phyloP scores from a whole-genome alignment of 2,888 invertebrate genomes.

The Ophraella communa region DNA sequence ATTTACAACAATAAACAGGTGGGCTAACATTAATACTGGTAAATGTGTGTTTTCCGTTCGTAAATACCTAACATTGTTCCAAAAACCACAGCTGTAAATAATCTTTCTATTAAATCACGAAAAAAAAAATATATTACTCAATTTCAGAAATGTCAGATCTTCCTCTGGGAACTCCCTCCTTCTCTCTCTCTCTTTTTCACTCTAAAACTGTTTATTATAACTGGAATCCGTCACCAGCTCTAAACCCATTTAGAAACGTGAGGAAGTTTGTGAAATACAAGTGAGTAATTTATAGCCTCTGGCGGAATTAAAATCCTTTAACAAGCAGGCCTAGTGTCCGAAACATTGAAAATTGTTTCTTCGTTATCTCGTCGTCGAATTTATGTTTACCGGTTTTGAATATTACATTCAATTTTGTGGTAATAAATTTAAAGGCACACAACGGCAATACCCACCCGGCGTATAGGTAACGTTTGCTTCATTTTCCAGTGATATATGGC shows the following conservation, averaged over 20 bases:
- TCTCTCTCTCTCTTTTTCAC: too few relatives aligned
- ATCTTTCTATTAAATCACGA: too few relatives aligned
- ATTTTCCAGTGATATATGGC: constrained; percentile 1
- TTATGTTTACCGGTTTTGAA: constrained; percentile 25
- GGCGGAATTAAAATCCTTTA: not conserved
- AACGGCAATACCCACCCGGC: constrained; percentile 11
- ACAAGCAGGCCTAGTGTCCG: constrained; percentile 8
- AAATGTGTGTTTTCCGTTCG: too few relatives aligned
- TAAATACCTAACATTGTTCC: too few relatives aligned
- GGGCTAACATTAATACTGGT: too few relatives aligned
- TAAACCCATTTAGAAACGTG: not conserved
- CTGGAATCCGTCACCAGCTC: not conserved
- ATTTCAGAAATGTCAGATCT: too few relatives aligned
- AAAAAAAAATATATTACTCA: too few relatives aligned
- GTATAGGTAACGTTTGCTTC: constrained; percentile 15
- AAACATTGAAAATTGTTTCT: constrained; percentile 17
- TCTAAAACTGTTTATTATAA: not conserved
- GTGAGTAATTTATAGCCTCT: not conserved
- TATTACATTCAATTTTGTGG: constrained; percentile 25
- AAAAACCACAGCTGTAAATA: too few relatives aligned
- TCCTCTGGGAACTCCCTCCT: too few relatives aligned
- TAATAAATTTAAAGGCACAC: constrained; percentile 15
- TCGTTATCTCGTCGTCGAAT: constrained; percentile 24
- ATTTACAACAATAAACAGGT: too few relatives aligned
- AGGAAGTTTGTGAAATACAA: not conserved